Conservation (phyloP, 2,113 vertebrate species). For the Hyaena hyaena region DNA sequence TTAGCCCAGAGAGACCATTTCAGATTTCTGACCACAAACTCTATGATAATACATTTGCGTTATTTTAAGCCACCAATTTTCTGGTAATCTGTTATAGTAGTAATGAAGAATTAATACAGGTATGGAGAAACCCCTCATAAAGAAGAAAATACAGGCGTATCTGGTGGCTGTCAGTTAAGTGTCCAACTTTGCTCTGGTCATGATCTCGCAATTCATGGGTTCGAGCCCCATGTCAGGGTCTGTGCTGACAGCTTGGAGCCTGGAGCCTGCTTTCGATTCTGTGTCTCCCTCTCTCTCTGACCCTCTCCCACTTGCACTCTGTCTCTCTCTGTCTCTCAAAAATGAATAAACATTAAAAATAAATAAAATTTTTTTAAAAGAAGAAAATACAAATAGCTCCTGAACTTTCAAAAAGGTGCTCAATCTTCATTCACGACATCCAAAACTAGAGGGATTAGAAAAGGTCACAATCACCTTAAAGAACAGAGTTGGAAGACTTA, state of each 20-base stretch:
- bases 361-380: neutral
- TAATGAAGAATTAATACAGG: neutral
- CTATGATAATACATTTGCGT: neutral
- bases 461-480: neutral
- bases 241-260: too few species aligned
- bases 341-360: neutral
- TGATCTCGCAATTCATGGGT: neutral
- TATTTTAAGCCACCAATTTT: neutral
- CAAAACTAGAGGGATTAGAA: neutral
- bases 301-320: neutral
- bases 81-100: neutral
- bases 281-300: neutral
- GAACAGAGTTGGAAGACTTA: conserved; percentile 1
- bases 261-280: neutral
- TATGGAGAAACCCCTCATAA: neutral
- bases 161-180: neutral
- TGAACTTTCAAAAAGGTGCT: neutral
- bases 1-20: neutral
- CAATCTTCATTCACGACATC: neutral
- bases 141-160: neutral
- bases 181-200: neutral
- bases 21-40: neutral
- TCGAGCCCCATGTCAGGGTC: neutral
- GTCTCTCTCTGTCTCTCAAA: neutral
- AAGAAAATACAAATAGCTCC: neutral